phyloP scores from a whole-genome alignment of 1,140 invertebrate genomes.

The Pogonomyrmex californicus region DNA sequence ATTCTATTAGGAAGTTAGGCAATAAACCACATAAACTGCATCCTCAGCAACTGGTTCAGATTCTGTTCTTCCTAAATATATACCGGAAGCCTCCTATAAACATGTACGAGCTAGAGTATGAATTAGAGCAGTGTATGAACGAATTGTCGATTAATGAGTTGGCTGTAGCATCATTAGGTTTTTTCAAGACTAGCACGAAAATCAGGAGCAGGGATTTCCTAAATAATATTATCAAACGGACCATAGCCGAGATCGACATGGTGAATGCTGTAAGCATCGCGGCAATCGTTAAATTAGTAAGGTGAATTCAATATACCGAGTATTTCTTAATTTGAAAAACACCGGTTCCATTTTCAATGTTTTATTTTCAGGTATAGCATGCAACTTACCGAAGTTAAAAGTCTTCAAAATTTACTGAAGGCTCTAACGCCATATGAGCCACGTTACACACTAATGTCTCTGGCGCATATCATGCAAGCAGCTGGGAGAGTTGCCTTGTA shows the following conservation, averaged over 20 bases:
- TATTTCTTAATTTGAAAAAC: neutral
- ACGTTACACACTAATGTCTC: conserved; percentile 82
- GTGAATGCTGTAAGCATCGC: conserved; percentile 87
- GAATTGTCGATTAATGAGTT: conserved; percentile 87
- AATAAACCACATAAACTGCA: conserved; percentile 84
- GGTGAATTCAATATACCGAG: neutral
- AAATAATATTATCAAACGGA: conserved; percentile 82
- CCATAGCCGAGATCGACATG: conserved; percentile 79
- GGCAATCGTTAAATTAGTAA: conserved; percentile 87
- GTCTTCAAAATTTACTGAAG: conserved; percentile 45
- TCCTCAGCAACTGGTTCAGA: conserved; percentile 87
- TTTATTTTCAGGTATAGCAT: conserved; percentile 64
- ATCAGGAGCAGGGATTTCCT: conserved; percentile 85
- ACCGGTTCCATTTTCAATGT: neutral
- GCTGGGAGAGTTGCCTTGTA: conserved; percentile 84
- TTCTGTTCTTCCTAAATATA: conserved; percentile 87
- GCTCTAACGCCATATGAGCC: conserved; percentile 44
- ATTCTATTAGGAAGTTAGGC: conserved; percentile 85
- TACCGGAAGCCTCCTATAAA: conserved; percentile 82
- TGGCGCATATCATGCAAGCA: conserved; percentile 87
- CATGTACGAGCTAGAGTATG: conserved; percentile 88
- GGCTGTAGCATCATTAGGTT: conserved; percentile 88
- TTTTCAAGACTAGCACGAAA: conserved; percentile 88
- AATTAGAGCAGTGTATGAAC: conserved; percentile 83
- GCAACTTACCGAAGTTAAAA: neutral